Conservation (phyloP, 1,140 invertebrate species). For the Lamellibrachia luymesi region DNA sequence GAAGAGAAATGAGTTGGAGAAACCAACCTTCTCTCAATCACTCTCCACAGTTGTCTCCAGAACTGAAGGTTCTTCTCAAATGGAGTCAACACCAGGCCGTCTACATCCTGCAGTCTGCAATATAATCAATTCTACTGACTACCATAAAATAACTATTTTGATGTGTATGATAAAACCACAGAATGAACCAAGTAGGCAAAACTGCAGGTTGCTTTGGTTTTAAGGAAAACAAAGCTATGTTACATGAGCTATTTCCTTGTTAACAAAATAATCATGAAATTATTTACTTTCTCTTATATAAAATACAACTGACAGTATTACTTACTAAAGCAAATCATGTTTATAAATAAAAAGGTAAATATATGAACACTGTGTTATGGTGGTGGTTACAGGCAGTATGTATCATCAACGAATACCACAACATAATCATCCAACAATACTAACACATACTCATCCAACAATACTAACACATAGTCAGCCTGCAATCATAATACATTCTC, state of each 20-base stretch:
- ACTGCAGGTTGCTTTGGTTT: not conserved
- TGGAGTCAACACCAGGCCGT: slow-evolving; percentile 84
- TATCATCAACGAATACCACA: too few species aligned
- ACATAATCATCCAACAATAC: too few species aligned
- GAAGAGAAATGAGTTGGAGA: not conserved
- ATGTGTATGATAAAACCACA: too few species aligned
- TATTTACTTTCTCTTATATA: not conserved
- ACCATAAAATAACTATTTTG: too few species aligned
- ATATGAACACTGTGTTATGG: not conserved
- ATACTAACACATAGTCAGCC: too few species aligned
- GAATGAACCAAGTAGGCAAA: too few species aligned
- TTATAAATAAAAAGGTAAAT: not conserved
- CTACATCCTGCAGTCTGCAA: slow-evolving; percentile 72
- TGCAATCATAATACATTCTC: too few species aligned
- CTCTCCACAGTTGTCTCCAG: slow-evolving; percentile 98
- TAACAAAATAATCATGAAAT: not conserved
- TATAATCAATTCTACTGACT: not conserved
- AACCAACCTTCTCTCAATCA: slow-evolving; percentile 80
- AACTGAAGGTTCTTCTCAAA: slow-evolving; percentile 98
- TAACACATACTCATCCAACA: too few species aligned
- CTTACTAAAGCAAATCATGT: not conserved
- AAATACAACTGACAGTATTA: not conserved
- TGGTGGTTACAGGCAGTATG: too few species aligned
- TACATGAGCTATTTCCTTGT: not conserved
- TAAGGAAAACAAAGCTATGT: not conserved